Evolutionary conservation across 2,888 invertebrate genomes (phyloP), one percentile per base, ranked within the genome.

Genomic region (Frankliniella fusca): DNA sequence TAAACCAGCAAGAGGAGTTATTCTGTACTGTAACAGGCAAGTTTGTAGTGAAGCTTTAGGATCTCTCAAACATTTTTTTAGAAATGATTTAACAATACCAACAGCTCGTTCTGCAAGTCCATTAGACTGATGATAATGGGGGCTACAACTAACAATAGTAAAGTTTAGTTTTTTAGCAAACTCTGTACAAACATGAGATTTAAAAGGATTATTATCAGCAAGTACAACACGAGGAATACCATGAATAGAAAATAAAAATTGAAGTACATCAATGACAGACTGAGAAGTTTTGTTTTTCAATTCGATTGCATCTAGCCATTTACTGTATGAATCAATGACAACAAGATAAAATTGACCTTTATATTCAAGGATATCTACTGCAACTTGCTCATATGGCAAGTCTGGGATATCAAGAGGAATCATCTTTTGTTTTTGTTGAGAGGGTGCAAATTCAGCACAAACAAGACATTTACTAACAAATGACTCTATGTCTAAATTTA

Each of bases 241-340:
- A n/a, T n/a, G n/a, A n/a, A n/a, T n/a, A n/a, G n/a, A n/a, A n/a
- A n/a, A n/a, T n/a, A n/a, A n/a, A n/a, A n/a, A n/a, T n/a, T n/a
- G n/a, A n/a, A n/a, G n/a, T n/a, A n/a, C n/a, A n/a, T 12, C 10
- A 20, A 80, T 81, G 8, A 82, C 82, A n/a, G 27, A 38, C 15
- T 7, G 18, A 48, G 81, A 23, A 38, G 48, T 23, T 38, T 81
- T 81, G 28, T 18, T 54, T 23, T 54, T 50, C 9, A 82, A 9
- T 61, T 12, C 15, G 11, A 54, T 10, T 20, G 65, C 28, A 50
- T 82, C 82, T 20, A 81, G 9, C 82, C 82, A 82, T 23, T 81
- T 81, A 18, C 50, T 54, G 61, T 28, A 82, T 10, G 20, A 27
- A 48, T 82, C 82, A 23, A 65, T 49, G 10, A 54, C n/a, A 27